Base-by-base conservation (phyloP, 2,113 vertebrate species). In the Pterocles orientalis region DNA sequence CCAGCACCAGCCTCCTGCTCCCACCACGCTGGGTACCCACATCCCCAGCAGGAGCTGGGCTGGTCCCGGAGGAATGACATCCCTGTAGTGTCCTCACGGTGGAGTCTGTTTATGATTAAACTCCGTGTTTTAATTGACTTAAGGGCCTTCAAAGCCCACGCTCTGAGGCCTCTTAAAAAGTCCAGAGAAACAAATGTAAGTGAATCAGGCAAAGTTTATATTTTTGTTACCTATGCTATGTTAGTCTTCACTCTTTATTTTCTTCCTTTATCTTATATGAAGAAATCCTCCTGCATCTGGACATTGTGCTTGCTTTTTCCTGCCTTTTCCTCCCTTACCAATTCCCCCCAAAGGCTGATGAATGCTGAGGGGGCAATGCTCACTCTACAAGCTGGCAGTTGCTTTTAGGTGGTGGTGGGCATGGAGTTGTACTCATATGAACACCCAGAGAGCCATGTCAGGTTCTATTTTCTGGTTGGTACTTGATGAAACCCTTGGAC, bases 11-110 rank as follows among this genome's bases (percentile, higher is more conserved):
- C 18, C 34, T 29, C 26, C 23, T n/a, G 8, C 33, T n/a, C 56
- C 18, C 33, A 13, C 7, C 5, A 0, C 3, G 3, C 19, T 4
- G 1, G 31, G 36, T 21, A 19, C 12, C 20, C 0, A 0, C 8
- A 17, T 29, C 23, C 24, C 12, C 7, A 17, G 14, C n/a, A 57
- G 56, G 18, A 85, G 14, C 15, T 34, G 60, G 25, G 8, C 17
- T 78, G 24, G 4, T 78, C n/a, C 56, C 2, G 1, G 43, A 53
- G 16, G 60, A 79, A 53, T 21, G 48, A 33, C 8, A 41, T 17
- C 26, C 18, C 24, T 43, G 9, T 19, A 11, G n/a, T 10, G 12
- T 60, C 23, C 25, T 73, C 60, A 14, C 0, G 0, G 6, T 34
- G 16, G 34, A 23, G 34, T 12, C 14, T 60, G 17, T 62, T 77